Conservation (phyloP, 2,113 vertebrate genomes). For the Eulemur rufifrons region DNA sequence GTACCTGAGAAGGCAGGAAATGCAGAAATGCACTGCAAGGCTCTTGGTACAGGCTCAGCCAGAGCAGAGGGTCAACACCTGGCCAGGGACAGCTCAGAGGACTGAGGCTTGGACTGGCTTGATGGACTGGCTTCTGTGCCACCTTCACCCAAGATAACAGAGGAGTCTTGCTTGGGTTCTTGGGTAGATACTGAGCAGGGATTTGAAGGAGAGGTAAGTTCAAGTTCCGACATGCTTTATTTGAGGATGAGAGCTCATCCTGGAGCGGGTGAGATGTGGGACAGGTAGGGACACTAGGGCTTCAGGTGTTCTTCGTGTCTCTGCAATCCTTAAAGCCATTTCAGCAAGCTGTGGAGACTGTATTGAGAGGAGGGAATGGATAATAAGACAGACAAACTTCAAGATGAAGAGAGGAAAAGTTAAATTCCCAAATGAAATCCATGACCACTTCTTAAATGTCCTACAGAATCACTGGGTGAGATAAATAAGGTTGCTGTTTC, state of each 20-base stretch:
- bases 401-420: neutral
- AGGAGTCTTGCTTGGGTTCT: neutral
- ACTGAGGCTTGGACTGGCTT: neutral
- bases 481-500: neutral
- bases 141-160: too few species aligned
- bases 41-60: neutral
- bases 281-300: neutral
- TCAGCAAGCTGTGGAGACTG: neutral
- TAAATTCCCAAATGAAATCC: neutral
- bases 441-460: neutral
- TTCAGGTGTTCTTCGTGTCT: neutral
- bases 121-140: too few species aligned
- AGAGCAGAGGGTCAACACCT: neutral
- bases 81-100: fast-evolving
- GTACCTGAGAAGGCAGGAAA: neutral
- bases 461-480: neutral
- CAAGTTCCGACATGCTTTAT: neutral
- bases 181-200: neutral
- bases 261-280: too few species aligned
- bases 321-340: neutral
- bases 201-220: neutral
- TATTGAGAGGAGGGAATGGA: neutral
- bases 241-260: neutral
- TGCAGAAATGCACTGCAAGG: fast-evolving
- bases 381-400: neutral